A percentile compares a stretch with the other conserved stretches of the same genome.
Conservation (phyloP, 1,140 invertebrate species). For the Cydia splendana region DNA sequence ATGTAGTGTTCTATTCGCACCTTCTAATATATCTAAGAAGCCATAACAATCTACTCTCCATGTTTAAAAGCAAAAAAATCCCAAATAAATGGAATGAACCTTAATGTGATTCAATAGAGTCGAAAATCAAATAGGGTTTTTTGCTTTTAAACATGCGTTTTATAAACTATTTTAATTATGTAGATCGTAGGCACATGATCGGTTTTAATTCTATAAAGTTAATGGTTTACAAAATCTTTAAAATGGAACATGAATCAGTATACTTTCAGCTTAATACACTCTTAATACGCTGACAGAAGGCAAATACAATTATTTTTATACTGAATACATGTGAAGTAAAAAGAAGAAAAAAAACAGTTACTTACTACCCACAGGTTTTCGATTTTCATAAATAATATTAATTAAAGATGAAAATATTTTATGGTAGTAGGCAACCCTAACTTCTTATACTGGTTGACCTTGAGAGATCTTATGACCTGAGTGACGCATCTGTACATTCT, state of each 20-base stretch:
- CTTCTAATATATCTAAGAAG: slow-evolving; percentile 30
- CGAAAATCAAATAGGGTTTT: not conserved
- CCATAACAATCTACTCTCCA: slow-evolving; percentile 6
- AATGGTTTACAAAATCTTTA: slow-evolving; percentile 10
- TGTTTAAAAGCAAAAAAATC: slow-evolving; percentile 7
- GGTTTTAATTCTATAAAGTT: slow-evolving; percentile 25
- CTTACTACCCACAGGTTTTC: not conserved
- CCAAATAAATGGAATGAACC: not conserved
- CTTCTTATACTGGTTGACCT: not conserved
- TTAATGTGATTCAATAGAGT: not conserved
- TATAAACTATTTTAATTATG: slow-evolving; percentile 8
- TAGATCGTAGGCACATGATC: slow-evolving; percentile 29
- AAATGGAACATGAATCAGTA: not conserved
- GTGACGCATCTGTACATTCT: not conserved
- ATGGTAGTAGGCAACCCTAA: not conserved
- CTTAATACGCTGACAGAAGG: not conserved
- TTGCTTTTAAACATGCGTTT: not conserved
- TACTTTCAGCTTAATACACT: not conserved
- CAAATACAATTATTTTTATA: not conserved
- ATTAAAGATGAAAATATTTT: slow-evolving; percentile 6
- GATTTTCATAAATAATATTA: no score
- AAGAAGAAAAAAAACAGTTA: not conserved
- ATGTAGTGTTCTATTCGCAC: slow-evolving; percentile 1
- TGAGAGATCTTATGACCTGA: not conserved
- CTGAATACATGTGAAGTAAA: not conserved